A percentile compares a stretch with the other conserved stretches of the same genome.
These are phyloP conservation scores for Hiodon tergisus DNA, from an alignment of 2,113 vertebrate genomes.

Conservation along the genomic window DNA sequence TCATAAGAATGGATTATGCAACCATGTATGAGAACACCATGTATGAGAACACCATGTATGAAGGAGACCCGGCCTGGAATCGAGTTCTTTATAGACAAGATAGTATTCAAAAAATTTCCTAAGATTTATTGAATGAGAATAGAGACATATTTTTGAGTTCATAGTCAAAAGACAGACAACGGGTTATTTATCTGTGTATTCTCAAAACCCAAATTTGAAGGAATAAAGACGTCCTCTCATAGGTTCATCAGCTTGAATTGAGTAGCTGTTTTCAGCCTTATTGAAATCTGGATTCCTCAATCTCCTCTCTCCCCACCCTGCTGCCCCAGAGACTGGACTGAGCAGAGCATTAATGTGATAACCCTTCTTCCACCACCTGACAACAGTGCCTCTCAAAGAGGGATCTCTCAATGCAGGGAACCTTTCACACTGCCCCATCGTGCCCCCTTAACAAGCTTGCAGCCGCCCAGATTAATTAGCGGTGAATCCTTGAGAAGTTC, in stretches of 20 bases:
- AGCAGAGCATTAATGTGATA: conserved; percentile 29
- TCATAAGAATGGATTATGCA: no score
- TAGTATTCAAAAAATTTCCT: not conserved
- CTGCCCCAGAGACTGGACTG: conserved; percentile 36
- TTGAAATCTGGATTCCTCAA: not conserved
- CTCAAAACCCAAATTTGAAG: not conserved
- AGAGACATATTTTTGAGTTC: no score
- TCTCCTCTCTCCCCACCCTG: conserved; percentile 17
- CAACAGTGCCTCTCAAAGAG: conserved; percentile 10
- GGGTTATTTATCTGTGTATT: not conserved
- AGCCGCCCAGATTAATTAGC: conserved; percentile 32
- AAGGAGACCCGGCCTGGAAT: no score
- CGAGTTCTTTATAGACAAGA: not conserved
- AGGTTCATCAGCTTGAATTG: not conserved
- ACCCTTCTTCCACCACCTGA: conserved; percentile 8
- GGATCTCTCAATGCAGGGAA: conserved; percentile 13
- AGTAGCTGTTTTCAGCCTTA: not conserved
- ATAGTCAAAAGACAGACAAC: no score
- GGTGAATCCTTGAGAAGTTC: conserved; percentile 30
- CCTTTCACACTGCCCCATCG: conserved; percentile 17
- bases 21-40: no score
- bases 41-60: no score
- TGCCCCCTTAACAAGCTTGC: conserved; percentile 25
- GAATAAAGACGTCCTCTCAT: not conserved
- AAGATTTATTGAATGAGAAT: no score